A percentile compares a stretch with the other conserved stretches of the same genome.
Evolutionary conservation across 2,888 invertebrate species (phyloP).

Genomic region (Octonoba sinensis): DNA sequence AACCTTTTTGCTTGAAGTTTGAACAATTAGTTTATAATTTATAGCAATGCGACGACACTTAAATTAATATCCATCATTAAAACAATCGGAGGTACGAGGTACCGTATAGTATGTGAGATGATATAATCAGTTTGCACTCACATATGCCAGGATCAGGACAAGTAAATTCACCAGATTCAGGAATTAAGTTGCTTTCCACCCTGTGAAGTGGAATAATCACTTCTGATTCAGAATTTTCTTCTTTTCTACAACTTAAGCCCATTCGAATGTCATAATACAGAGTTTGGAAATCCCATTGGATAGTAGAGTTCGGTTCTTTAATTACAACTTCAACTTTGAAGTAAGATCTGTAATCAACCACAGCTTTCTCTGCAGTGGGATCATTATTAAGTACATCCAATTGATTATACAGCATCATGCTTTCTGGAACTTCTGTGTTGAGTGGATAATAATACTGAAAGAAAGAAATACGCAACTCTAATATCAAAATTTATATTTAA

Average conservation of each 20-base stretch:
- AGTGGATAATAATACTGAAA: constrained; percentile 45
- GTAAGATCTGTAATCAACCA: constrained; percentile 18
- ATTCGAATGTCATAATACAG: constrained; percentile 36
- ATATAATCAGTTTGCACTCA: constrained; percentile 18
- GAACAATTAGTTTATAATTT: too few relatives aligned
- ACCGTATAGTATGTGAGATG: too few relatives aligned
- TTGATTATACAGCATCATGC: constrained; percentile 10
- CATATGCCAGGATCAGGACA: constrained; percentile 51
- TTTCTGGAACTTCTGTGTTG: constrained; percentile 33
- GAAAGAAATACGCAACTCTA: background rate
- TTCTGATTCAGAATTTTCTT: constrained; percentile 19
- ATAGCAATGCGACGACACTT: too few relatives aligned
- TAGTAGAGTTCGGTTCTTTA: constrained; percentile 26
- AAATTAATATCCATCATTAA: too few relatives aligned
- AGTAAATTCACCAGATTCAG: constrained; percentile 46
- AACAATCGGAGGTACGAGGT: too few relatives aligned
- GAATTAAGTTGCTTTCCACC: constrained; percentile 42
- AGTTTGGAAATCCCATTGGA: constrained; percentile 53
- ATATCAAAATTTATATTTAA: background rate
- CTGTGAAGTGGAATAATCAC: constrained; percentile 40
- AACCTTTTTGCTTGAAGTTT: too few relatives aligned
- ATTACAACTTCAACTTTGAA: constrained; percentile 23
- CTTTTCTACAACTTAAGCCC: constrained; percentile 27
- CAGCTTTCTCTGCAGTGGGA: constrained; percentile 19
- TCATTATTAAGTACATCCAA: constrained; percentile 32